Base-by-base conservation (phyloP, 2,797 vertebrate genomes). In the Passerculus sandwichensis region DNA sequence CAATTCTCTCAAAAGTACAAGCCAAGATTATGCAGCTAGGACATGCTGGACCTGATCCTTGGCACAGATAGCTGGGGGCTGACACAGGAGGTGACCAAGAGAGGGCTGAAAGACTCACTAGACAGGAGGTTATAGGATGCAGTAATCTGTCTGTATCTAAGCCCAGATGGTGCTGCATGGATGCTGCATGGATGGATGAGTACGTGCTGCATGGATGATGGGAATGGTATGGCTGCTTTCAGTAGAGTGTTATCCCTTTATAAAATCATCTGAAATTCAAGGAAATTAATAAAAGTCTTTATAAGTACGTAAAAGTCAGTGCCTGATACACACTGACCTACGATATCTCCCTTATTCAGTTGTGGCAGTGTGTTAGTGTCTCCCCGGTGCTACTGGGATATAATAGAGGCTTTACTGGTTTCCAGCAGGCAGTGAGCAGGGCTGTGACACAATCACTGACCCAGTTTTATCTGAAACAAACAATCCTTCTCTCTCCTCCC, bases 391-490 rank as follows among this genome's bases (percentile, higher is more conserved):
- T 80, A 21, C 50, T 77, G 66, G 73, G 50, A 74, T 69, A 71
- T 51, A 93, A 56, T n/a, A 83, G 47, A 9, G 36, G 27, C 42
- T 82, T 85, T 82, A 82, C 78, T 80, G 61, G 42, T 85, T 91
- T 75, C 87, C 51, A 78, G 7, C 0, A 0, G 71, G 56, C 67
- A 51, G n/a, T 23, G 36, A 75, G 18, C 3, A 8, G 51, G 56
- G 40, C 70, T 94, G 2, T 1, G 5, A 73, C 64, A 81, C 30
- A 74, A 53, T 74, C 44, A 53, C 50, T 15, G 5, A 59, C 70
- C 59, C 51, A 56, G 69, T 88, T 94, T 32, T 85, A 61, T 77
- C 65, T 83, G 76, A 84, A 91, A 74, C 65, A 94, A 90, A 74
- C 74, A 81, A 69, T 20, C 36, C 34, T 94, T 93, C 54, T 92